Evolutionary conservation across 1,140 invertebrate species (phyloP), one percentile per base, ranked within the genome.

Genomic region (Pteromalus puparum): DNA sequence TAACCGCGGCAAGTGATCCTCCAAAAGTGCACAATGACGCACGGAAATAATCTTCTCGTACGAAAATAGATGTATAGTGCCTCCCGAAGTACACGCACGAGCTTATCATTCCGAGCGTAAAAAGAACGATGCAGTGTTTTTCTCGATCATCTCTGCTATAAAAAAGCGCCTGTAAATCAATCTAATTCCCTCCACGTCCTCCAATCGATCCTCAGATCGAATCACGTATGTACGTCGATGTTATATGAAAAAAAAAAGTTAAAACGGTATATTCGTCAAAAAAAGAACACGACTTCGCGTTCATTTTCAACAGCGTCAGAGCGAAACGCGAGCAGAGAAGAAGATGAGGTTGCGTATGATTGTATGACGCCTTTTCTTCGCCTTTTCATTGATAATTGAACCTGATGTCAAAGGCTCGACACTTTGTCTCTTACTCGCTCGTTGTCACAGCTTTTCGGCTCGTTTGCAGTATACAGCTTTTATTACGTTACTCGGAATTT

Each of bases 11-110:
- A 48, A 73, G 42, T 48, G 79, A 81, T 81, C 48, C 68, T 61
- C 46, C 30, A 73, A 73, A 73, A 73, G 24, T 9, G 13, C 18
- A 26, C 42, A 73, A 73, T 81, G 70, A 73, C 80, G 70, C 68
- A 81, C 70, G 70, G 48, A 81, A 73, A 81, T 81, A 81, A 81
- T 81, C 68, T 53, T 24, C 26, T 13, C 34, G 70, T 61, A 61
- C 46, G n/a, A 72, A 74, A 81, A 81, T 73, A 81, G 80, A 72
- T 48, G 70, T 13, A 18, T 18, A 18, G 6, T 5, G 6, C 21
- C 15, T 21, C 53, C 21, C 53, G 4, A 61, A n/a, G 53, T 61
- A 61, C 21, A n/a, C 21, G 53, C 21, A n/a, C 53, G 53, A 18
- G 53, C 18, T 61, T 61, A 61, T 61, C 21, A 61, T 61, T 61